phyloP scores from a whole-genome alignment of 2,797 vertebrate genomes.

The Amblyraja radiata region DNA sequence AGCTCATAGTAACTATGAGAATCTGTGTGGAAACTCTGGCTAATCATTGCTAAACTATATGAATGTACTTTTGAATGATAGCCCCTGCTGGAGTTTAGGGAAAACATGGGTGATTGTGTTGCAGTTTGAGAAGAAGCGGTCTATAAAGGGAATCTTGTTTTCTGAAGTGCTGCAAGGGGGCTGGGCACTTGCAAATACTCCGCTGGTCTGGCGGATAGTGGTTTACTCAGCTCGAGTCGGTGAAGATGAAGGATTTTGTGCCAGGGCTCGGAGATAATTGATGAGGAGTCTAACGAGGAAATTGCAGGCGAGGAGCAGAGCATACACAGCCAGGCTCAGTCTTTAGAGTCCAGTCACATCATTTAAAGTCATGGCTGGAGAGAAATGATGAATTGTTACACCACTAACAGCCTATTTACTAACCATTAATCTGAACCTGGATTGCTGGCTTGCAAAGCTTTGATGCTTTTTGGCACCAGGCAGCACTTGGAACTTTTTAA shows the following conservation, averaged over 20 bases:
- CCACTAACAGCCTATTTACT: slow-evolving; percentile 48
- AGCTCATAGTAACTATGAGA: background rate
- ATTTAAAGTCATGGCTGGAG: slow-evolving; percentile 50
- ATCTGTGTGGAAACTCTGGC: background rate
- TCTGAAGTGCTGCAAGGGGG: slow-evolving; percentile 48
- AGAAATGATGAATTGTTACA: slow-evolving; percentile 48
- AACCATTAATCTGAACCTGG: slow-evolving; percentile 43
- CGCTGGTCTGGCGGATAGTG: slow-evolving; percentile 42
- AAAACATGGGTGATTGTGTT: slow-evolving; percentile 9
- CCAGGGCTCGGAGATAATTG: slow-evolving; percentile 48
- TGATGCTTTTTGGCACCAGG: slow-evolving; percentile 42
- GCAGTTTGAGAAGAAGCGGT: background rate
- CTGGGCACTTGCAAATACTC: slow-evolving; percentile 43
- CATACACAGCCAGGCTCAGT: slow-evolving; percentile 50
- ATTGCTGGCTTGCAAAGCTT: slow-evolving; percentile 39
- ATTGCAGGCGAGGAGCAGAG: slow-evolving; percentile 48
- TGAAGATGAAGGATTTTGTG: slow-evolving; percentile 43
- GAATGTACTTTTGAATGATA: background rate
- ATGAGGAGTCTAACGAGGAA: slow-evolving; percentile 51
- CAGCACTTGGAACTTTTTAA: slow-evolving; percentile 12
- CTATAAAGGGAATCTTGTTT: slow-evolving; percentile 11
- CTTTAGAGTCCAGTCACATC: slow-evolving; percentile 49
- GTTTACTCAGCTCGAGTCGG: slow-evolving; percentile 49
- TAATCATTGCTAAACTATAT: background rate
- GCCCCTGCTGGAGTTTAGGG: background rate